Base-by-base conservation (phyloP, 2,888 invertebrate genomes). In the Gryllus longicercus region DNA sequence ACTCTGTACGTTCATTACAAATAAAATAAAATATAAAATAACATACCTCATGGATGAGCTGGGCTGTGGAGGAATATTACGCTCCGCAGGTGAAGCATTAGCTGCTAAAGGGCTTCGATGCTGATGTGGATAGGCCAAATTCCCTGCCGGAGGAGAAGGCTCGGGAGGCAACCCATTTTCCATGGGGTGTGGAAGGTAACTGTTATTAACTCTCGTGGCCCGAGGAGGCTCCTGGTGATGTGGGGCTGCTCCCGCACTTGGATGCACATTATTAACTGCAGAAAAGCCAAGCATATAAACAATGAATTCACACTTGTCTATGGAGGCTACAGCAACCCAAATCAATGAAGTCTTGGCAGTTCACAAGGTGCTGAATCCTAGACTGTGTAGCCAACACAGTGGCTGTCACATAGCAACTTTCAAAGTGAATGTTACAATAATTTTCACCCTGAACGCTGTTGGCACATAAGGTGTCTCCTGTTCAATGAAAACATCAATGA, bases 151-250 rank as follows among this genome's bases (percentile, higher is more conserved):
- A 80, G 88, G 86, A 11, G 86, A 87, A 11, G 87, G 86, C 83
- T 89, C 89, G 8, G 89, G 87, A 23, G 89, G 88, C 82, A 90
- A 84, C 21, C 90, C 90, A 83, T 90, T 90, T 84, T 90, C 90
- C 81, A 90, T 84, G 23, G 85, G 86, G 80, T 86, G 86, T 4
- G 86, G 84, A 82, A 86, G 82, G 78, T 87, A 87, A 10, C 85
- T 84, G 82, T 86, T 87, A 81, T 86, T 87, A 11, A 86, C 85
- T 12, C 87, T 84, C 2, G 85, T 81, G 81, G 86, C 86, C 1
- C 87, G 85, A 79, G 88, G 85, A 18, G 88, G 86, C n/a, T 87
- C 85, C 78, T 89, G 89, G 0, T 86, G 86, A 83, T 89, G 89
- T 75, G 86, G 86, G 51, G 87, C 86, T 78, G 88, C 87, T 11